Evolutionary conservation across 2,797 vertebrate genomes (phyloP), one percentile per base, ranked within the genome.

Genomic region (Falco berigora): DNA sequence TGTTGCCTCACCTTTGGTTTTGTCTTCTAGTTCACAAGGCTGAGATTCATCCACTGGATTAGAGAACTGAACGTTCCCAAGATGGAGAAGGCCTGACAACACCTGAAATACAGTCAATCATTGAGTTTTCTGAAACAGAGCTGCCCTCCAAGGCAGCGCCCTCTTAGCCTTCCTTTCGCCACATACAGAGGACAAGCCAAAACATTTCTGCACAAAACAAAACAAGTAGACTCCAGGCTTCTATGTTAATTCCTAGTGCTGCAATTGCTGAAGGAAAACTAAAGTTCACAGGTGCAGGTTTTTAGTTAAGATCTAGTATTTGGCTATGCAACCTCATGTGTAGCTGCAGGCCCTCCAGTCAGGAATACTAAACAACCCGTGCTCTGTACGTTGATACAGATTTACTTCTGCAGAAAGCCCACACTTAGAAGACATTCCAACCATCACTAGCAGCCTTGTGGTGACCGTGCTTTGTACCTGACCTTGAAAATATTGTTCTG

Each of bases 401-500:
- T 75, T 82, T 22, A 32, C 11, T 63, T 67, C 75, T 89, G 58
- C 69, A 75, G 63, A 64, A 67, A 46, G 53, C 49, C 92, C 83
- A 78, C 22, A 8, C 46, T 30, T 46, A 32, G 46, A 28, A 25
- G 32, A n/a, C 50, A 20, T 23, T 25, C 88, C 88, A 86, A 23
- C 14, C n/a, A 6, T 7, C 50, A 8, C 16, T 18, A 64, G 84
- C 73, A 64, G 81, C 50, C 46, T 77, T 13, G 6, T 52, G 68
- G 25, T 63, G 90, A 18, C 49, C 49, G 14, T n/a, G 49, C 69
- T 23, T 22, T 6, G 79, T 46, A 88, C 80, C 97, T 98, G 97
- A 99, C 99, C 98, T 97, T 98, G 97, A 99, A 99, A 97, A 99
- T 97, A 42, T 99, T 98, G 90, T 94, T 98, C 97, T 98, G 99